phyloP scores from a whole-genome alignment of 2,113 vertebrate genomes.

The Ellobius talpinus region DNA sequence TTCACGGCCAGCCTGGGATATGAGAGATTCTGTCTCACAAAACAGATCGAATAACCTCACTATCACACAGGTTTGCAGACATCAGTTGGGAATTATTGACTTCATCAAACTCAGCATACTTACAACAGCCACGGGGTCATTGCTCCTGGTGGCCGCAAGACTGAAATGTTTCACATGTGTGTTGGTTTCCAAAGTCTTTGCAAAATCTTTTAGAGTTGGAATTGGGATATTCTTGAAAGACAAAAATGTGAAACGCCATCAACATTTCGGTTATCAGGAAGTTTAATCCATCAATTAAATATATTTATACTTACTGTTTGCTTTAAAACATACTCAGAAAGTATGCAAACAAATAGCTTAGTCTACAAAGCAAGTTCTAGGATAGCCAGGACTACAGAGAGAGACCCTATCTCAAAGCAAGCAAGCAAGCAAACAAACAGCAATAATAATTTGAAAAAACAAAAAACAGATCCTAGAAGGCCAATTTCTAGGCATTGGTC shows the following conservation, averaged over 20 bases:
- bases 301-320: neutral
- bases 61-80: neutral
- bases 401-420: neutral
- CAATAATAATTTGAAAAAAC: neutral
- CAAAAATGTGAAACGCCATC: slow-evolving; percentile 70
- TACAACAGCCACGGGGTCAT: slow-evolving; percentile 96
- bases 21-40: neutral
- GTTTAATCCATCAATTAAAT: neutral
- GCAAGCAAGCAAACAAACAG: neutral
- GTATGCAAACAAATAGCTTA: neutral
- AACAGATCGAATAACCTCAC: neutral
- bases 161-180: slow-evolving; percentile 94
- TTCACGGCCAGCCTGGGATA: neutral
- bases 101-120: slow-evolving; percentile 75
- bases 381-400: neutral
- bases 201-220: slow-evolving; percentile 96
- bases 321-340: slow-evolving; percentile 31
- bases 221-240: slow-evolving; percentile 96
- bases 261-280: slow-evolving; percentile 23
- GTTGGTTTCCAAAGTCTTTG: slow-evolving; percentile 97
- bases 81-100: accelerated
- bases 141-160: slow-evolving; percentile 97
- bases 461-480: neutral
- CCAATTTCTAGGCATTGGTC: neutral
- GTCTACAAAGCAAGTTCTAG: neutral